Percentiles rank a stretch among this genome's conserved stretches.
These are phyloP conservation scores for Sus cebifrons DNA, from an alignment of 2,797 vertebrate species.

Conservation along the genomic window DNA sequence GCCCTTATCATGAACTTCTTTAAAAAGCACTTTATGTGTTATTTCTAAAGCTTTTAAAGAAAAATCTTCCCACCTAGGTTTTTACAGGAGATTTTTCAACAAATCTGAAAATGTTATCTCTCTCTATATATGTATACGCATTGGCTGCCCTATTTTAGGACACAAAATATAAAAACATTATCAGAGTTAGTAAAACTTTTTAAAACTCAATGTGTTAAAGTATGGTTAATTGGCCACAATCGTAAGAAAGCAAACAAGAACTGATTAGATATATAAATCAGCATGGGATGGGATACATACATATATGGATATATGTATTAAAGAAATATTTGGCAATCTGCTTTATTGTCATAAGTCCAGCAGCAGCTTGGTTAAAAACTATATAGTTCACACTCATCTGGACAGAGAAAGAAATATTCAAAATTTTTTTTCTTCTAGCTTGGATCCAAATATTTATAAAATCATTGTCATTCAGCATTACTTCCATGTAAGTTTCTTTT, in stretches of 20 bases:
- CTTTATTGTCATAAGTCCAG: background rate
- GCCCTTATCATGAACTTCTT: conserved; percentile 23
- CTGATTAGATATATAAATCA: background rate
- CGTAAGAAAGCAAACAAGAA: background rate
- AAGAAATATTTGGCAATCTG: background rate
- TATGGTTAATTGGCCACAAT: background rate
- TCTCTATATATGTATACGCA: background rate
- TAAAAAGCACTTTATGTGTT: conserved; percentile 50
- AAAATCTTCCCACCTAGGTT: background rate
- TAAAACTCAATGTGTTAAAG: background rate
- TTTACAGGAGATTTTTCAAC: conserved; percentile 7
- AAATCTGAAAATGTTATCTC: background rate
- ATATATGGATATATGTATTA: background rate
- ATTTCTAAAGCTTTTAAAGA: conserved; percentile 30
- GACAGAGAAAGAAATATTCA: background rate
- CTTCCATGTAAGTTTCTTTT: conserved; percentile 16
- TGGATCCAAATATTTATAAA: conserved; percentile 15
- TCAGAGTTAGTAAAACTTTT: background rate
- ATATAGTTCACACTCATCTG: background rate
- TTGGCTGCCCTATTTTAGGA: background rate
- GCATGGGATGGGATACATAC: background rate
- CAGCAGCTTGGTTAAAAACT: background rate
- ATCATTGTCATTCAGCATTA: background rate
- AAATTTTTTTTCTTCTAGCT: background rate
- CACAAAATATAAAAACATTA: conserved; percentile 44